Conservation (phyloP, 2,888 invertebrate genomes). For the Eudasyphora cyanicolor region DNA sequence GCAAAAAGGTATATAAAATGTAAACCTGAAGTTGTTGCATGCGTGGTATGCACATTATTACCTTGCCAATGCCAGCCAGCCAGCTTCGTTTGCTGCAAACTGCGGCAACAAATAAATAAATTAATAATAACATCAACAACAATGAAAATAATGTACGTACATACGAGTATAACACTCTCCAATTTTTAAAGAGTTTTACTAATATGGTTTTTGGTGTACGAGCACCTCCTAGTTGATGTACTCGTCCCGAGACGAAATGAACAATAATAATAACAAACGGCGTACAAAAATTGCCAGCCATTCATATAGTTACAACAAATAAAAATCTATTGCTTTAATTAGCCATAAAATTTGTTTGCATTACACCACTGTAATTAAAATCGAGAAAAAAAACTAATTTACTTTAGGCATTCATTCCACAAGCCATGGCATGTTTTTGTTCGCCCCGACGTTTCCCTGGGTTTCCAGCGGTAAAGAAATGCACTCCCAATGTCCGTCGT, state of each 20-base stretch:
- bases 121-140: constrained; percentile 13
- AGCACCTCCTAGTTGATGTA: neutral
- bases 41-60: constrained; percentile 39
- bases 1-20: constrained; percentile 5
- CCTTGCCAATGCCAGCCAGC: constrained; percentile 17
- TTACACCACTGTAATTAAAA: constrained; percentile 2
- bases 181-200: neutral
- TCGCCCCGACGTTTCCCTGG: neutral
- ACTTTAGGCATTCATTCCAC: neutral
- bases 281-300: neutral
- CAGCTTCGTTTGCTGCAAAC: too few relatives aligned
- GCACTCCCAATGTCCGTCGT: constrained; percentile 7
- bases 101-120: constrained; percentile 18
- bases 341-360: constrained; percentile 19
- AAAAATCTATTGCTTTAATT: constrained; percentile 21
- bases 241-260: too few relatives aligned
- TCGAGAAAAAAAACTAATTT: constrained; percentile 5
- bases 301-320: neutral
- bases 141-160: neutral
- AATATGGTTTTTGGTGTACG: neutral
- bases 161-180: neutral
- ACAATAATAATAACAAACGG: too few relatives aligned
- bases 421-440: neutral
- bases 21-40: constrained; percentile 31
- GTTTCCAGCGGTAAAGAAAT: neutral